Evolutionary conservation across 2,888 invertebrate genomes (phyloP).

Genomic region (Idaea dimidiata): DNA sequence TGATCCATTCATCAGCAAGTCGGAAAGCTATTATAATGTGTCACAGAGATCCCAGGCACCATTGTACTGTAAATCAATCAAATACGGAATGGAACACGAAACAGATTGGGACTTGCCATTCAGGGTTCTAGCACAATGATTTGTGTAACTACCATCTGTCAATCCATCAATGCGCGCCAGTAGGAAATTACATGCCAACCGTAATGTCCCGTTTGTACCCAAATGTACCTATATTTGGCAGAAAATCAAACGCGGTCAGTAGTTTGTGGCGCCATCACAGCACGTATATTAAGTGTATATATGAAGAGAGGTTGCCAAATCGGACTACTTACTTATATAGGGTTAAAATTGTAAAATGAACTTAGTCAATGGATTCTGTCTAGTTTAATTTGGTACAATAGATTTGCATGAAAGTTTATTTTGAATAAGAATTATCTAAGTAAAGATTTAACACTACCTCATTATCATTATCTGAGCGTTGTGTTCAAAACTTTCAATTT

Average conservation of each 20-base stretch:
- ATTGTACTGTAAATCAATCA: conserved; percentile 33
- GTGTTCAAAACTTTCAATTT: no score
- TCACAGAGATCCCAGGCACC: conserved; percentile 18
- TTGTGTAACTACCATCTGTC: conserved; percentile 29
- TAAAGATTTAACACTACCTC: no score
- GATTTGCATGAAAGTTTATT: no score
- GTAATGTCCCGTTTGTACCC: conserved; percentile 10
- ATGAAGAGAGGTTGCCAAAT: conserved; percentile 11
- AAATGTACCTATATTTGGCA: conserved; percentile 33
- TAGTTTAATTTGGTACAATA: no score
- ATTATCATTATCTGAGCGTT: no score
- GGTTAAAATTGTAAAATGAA: not conserved
- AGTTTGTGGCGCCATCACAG: conserved; percentile 28
- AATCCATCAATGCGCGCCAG: conserved; percentile 13
- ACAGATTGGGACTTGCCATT: conserved; percentile 32
- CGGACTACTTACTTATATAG: not conserved
- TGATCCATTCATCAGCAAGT: no score
- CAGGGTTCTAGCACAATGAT: conserved; percentile 27
- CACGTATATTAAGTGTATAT: conserved; percentile 18
- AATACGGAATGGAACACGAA: conserved; percentile 24
- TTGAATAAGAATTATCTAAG: no score
- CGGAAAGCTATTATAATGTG: conserved; percentile 18
- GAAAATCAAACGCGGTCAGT: conserved; percentile 31
- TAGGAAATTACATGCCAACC: conserved; percentile 15
- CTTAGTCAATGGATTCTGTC: no score